Percentiles rank a stretch among this genome's conserved stretches.
Evolutionary conservation across 2,113 vertebrate species (phyloP).

Genomic region (Sclerurus mexicanus): DNA sequence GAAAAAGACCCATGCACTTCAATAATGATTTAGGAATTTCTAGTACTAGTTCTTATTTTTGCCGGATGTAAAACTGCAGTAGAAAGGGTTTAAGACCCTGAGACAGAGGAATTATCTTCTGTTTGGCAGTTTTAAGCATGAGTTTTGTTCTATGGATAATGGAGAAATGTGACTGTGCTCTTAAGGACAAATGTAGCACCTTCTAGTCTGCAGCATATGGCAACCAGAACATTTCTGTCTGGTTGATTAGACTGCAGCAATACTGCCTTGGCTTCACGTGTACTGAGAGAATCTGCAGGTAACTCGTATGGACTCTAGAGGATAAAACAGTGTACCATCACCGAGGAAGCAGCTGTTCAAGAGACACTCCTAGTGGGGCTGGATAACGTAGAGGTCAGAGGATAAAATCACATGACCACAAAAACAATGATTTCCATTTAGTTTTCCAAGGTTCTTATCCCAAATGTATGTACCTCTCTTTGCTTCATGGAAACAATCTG

Average conservation of each 20-base stretch:
- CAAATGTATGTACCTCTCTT: background rate
- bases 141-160: background rate
- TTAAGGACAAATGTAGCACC: background rate
- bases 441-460: background rate
- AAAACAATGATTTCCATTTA: background rate
- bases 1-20: background rate
- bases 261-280: background rate
- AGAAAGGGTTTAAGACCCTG: background rate
- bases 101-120: background rate
- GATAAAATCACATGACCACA: background rate
- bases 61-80: background rate
- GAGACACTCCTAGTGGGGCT: background rate
- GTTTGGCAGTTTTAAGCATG: background rate
- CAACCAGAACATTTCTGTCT: background rate
- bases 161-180: background rate
- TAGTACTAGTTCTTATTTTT: background rate
- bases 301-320: background rate
- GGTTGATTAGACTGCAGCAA: background rate
- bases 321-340: background rate
- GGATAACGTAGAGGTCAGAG: background rate
- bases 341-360: background rate
- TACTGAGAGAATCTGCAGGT: background rate
- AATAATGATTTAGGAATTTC: background rate
- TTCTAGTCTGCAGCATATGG: background rate
- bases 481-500: background rate